Evolutionary conservation across 2,797 vertebrate genomes (phyloP).

Genomic region (Epinephelus coioides): DNA sequence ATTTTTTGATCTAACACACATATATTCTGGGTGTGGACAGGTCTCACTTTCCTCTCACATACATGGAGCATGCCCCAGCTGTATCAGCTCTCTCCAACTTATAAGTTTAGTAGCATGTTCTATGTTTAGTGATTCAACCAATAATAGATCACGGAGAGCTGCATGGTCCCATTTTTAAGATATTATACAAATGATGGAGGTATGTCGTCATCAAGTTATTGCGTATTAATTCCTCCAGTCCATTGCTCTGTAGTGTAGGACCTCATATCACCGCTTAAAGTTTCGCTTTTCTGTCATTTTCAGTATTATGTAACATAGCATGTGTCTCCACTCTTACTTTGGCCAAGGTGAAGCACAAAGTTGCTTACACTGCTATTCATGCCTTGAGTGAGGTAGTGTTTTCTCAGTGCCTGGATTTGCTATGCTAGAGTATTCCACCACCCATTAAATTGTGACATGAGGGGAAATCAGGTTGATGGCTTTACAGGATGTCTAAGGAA

Average conservation of each 20-base stretch:
- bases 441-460: conserved; percentile 59
- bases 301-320: conserved; percentile 51
- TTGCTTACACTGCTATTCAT: conserved; percentile 54
- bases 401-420: conserved; percentile 43
- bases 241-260: too few species aligned
- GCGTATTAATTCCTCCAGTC: not conserved
- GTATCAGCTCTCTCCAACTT: conserved; percentile 46
- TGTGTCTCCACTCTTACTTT: conserved; percentile 48
- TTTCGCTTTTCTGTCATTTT: conserved; percentile 10
- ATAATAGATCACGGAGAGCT: conserved; percentile 27
- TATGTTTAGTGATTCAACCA: conserved; percentile 53
- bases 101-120: conserved; percentile 51
- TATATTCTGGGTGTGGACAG: conserved; percentile 70
- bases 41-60: conserved; percentile 68
- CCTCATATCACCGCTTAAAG: not conserved
- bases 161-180: not conserved
- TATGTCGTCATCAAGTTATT: not conserved
- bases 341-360: conserved; percentile 49
- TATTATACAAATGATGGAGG: conserved; percentile 6
- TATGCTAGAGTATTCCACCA: conserved; percentile 49
- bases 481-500: conserved; percentile 71
- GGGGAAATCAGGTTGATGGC: conserved; percentile 69
- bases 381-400: conserved; percentile 33
- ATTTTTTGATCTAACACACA: conserved; percentile 77
- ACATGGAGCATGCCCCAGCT: conserved; percentile 32